Conservation (phyloP, 2,888 invertebrate species). For the Drosophila picticornis region DNA sequence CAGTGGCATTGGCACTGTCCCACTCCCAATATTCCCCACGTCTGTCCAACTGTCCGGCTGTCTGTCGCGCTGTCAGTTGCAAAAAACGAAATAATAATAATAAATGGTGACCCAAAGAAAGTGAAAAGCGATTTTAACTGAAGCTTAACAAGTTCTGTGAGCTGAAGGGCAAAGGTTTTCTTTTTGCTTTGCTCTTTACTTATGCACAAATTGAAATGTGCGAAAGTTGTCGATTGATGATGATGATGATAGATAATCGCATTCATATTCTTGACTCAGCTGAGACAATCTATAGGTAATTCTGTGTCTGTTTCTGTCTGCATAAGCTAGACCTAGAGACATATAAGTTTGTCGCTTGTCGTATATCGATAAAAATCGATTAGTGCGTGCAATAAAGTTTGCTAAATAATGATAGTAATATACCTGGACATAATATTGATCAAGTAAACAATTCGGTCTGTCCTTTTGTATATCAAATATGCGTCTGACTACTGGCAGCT, state of each 20-base stretch:
- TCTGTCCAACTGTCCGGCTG: slow-evolving; percentile 12
- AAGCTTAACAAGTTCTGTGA: slow-evolving; percentile 54
- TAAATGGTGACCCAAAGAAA: slow-evolving; percentile 54
- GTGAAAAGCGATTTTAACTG: slow-evolving; percentile 49
- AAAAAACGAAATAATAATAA: slow-evolving; percentile 3
- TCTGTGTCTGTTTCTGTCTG: not conserved
- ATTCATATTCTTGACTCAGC: not conserved
- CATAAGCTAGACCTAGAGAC: not conserved
- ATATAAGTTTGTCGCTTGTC: not conserved
- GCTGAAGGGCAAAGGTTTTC: slow-evolving; percentile 18
- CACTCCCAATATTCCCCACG: slow-evolving; percentile 11
- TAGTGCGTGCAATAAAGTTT: not conserved
- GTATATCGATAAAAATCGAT: not conserved
- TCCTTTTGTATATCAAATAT: not conserved
- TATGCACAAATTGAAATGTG: not conserved
- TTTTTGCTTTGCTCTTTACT: slow-evolving; percentile 3
- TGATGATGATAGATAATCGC: not conserved
- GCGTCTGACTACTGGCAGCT: not conserved
- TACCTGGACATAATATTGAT: not conserved
- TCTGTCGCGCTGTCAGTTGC: slow-evolving; percentile 32
- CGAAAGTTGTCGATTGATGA: not conserved
- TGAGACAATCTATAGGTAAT: not conserved
- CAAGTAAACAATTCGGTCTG: not conserved
- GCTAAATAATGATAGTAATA: not conserved
- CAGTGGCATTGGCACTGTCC: slow-evolving; percentile 52